Base-by-base conservation (phyloP, 2,113 vertebrate species). In the Jacana jacana region DNA sequence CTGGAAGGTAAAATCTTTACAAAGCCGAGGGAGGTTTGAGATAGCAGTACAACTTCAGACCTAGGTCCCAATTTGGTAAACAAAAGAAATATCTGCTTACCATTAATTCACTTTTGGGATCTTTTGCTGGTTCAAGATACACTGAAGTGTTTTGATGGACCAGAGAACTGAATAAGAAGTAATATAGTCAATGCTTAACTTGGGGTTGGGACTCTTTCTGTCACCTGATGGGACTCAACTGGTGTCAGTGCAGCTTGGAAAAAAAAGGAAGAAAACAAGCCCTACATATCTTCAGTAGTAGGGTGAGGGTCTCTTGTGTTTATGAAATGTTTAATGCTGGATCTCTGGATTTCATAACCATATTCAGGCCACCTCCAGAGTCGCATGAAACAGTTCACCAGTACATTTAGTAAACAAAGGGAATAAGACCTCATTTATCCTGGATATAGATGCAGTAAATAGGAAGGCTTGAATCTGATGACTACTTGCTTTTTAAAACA, bases 121-220 rank as follows among this genome's bases (percentile, higher is more conserved):
- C 27, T 27, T 88, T 52, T 73, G 5, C 19, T 78, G 46, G 18
- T 54, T 70, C 33, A 78, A 81, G 11, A 4, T 9, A 4, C 1
- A 3, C 11, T 68, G 9, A 52, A 46, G 40, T 15, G 37, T 20
- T 91, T 75, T 66, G n/a, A 48, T 55, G 39, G n/a, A 15, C 28
- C 10, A 52, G 5, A 5, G 49, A 68, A 25, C 49, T 73, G 37
- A 13, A 3, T 19, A 25, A 57, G 31, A 8, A 69, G 22, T 52
- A 20, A 52, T 7, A 12, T 19, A 23, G 7, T n/a, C 2, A 0
- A 9, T 52, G 37, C 7, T 19, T 11, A 9, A 25, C 16, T 49
- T 61, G 27, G 7, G 57, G 22, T 23, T 75, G 1, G 10, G 33
- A 17, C 39, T 66, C 11, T 70, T 71, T 25, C 28, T 73, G 39